Percentiles rank a stretch among this genome's conserved stretches.
These are phyloP conservation scores for Mythimna albipuncta DNA, from an alignment of 2,888 invertebrate species.

Conservation along the genomic window DNA sequence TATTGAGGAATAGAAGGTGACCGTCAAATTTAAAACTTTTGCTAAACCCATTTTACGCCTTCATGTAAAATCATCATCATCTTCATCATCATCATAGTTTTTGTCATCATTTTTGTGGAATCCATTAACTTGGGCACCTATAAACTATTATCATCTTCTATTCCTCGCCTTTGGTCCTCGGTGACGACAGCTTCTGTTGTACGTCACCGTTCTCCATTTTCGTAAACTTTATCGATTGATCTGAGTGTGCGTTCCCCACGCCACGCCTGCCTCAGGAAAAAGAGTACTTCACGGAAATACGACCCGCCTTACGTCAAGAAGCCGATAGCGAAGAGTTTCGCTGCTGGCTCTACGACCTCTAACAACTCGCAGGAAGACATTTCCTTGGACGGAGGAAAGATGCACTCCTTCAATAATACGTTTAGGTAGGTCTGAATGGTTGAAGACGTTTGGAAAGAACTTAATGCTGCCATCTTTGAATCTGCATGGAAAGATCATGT, in stretches of 20 bases:
- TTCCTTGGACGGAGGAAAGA: slow-evolving; percentile 95
- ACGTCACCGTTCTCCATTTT: slow-evolving; percentile 67
- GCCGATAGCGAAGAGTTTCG: slow-evolving; percentile 94
- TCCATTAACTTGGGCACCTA: background rate
- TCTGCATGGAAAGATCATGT: background rate
- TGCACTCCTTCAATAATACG: slow-evolving; percentile 95
- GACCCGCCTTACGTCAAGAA: slow-evolving; percentile 97
- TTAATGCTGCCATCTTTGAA: slow-evolving; percentile 23
- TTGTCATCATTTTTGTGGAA: background rate
- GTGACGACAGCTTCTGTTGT: slow-evolving; percentile 57
- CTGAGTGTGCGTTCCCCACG: slow-evolving; percentile 90
- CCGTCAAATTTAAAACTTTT: background rate
- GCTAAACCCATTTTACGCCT: background rate
- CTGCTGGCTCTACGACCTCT: slow-evolving; percentile 91
- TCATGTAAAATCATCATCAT: background rate
- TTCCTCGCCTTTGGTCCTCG: slow-evolving; percentile 62
- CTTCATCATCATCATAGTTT: background rate
- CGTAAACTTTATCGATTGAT: slow-evolving; percentile 90
- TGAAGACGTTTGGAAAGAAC: slow-evolving; percentile 37
- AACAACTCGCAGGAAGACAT: slow-evolving; percentile 95
- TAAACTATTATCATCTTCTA: slow-evolving; percentile 64
- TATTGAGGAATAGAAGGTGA: slow-evolving; percentile 70
- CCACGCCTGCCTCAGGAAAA: slow-evolving; percentile 93
- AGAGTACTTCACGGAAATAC: slow-evolving; percentile 96
- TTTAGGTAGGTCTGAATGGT: slow-evolving; percentile 92